A percentile compares a stretch with the other conserved stretches of the same genome.
These are phyloP conservation scores for Monochamus saltuarius DNA, from an alignment of 1,140 invertebrate species.

Conservation along the genomic window DNA sequence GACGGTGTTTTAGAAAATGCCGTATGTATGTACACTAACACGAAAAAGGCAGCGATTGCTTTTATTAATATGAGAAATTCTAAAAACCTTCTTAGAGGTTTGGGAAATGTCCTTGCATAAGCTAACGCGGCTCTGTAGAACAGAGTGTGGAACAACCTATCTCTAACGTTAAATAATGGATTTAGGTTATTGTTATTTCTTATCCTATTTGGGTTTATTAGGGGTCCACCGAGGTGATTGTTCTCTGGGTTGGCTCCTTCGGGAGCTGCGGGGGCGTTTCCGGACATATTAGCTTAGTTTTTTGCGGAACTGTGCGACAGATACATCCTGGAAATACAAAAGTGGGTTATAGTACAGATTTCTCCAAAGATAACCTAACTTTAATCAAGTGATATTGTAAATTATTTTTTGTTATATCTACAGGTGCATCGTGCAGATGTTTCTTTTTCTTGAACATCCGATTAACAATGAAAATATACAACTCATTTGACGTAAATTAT, in stretches of 20 bases:
- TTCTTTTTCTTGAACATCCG: too few species aligned
- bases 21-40: conserved; percentile 93
- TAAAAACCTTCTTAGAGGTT: conserved; percentile 79
- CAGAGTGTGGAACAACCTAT: conserved; percentile 92
- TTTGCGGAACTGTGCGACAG: not conserved
- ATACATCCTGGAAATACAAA: too few species aligned
- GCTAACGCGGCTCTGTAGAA: conserved; percentile 89
- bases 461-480: conserved; percentile 13
- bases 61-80: conserved; percentile 90
- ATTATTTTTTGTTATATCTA: too few species aligned
- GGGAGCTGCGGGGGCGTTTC: conserved; percentile 35
- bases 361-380: too few species aligned
- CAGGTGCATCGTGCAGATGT: too few species aligned
- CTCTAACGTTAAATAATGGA: conserved; percentile 80
- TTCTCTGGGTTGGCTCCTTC: conserved; percentile 55
- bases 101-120: conserved; percentile 88
- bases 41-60: conserved; percentile 86
- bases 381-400: too few species aligned
- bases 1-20: conserved; percentile 90
- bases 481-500: conserved; percentile 23
- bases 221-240: conserved; percentile 54
- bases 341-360: too few species aligned
- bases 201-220: conserved; percentile 57
- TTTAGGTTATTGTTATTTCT: conserved; percentile 66
- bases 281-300: conserved; percentile 22